These are phyloP conservation scores for Kryptopterus vitreolus DNA, from an alignment of 2,797 vertebrate genomes.

Conservation along the genomic window DNA sequence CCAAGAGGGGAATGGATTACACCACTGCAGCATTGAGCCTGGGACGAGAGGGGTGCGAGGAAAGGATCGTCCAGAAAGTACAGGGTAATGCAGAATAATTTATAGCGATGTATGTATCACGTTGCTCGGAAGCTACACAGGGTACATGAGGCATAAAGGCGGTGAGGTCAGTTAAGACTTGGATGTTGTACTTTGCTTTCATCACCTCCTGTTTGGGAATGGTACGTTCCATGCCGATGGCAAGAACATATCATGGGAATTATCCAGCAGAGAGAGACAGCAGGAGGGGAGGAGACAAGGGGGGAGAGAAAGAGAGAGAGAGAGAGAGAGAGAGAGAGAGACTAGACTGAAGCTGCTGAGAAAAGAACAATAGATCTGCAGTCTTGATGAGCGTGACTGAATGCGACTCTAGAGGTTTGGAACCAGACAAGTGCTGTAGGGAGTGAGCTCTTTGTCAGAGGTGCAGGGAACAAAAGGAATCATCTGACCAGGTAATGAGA, in stretches of 20 bases:
- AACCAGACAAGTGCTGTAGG: conserved; percentile 48
- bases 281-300: conserved; percentile 34
- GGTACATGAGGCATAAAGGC: neutral
- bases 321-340: conserved; percentile 30
- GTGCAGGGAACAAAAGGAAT: conserved; percentile 43
- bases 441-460: conserved; percentile 44
- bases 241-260: conserved; percentile 66
- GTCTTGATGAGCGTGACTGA: conserved; percentile 55
- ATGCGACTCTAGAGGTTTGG: conserved; percentile 53
- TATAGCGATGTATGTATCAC: neutral
- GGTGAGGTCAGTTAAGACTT: neutral
- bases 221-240: conserved; percentile 54
- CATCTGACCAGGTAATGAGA: conserved; percentile 52
- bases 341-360: conserved; percentile 60
- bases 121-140: neutral
- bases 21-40: conserved; percentile 20
- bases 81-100: neutral
- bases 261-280: conserved; percentile 58
- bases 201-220: conserved; percentile 27
- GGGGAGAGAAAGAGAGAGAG: conserved; percentile 7
- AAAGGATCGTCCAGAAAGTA: neutral
- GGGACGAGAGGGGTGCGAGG: neutral
- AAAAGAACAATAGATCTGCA: conserved; percentile 61
- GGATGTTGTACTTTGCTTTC: neutral
- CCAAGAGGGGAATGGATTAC: conserved; percentile 54